These are phyloP conservation scores for Automeris io DNA, from an alignment of 2,888 invertebrate genomes.

Conservation along the genomic window DNA sequence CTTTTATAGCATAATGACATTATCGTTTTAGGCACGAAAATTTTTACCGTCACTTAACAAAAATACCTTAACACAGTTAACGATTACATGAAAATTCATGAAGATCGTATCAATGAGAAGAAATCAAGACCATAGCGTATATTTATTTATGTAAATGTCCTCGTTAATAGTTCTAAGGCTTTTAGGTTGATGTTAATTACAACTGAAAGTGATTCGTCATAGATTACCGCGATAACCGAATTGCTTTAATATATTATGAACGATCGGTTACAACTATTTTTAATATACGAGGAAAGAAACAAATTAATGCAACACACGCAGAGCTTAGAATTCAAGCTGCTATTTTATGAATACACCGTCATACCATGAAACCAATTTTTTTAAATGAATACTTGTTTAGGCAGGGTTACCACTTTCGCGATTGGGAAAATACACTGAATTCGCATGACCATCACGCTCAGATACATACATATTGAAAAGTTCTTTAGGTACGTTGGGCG, in stretches of 20 bases:
- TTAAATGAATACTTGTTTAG: too few relatives aligned
- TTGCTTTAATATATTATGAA: background rate
- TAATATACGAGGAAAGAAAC: background rate
- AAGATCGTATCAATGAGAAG: slow-evolving; percentile 1
- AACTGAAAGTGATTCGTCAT: background rate
- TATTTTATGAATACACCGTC: too few relatives aligned
- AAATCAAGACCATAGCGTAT: background rate
- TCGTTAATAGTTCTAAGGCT: background rate
- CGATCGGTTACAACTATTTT: background rate
- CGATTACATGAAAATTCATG: background rate
- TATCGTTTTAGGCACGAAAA: background rate
- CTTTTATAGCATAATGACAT: background rate
- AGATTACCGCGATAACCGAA: background rate
- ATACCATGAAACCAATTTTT: too few relatives aligned
- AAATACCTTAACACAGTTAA: background rate
- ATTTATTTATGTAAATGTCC: slow-evolving; percentile 6
- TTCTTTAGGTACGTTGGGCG: too few relatives aligned
- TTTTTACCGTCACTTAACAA: background rate
- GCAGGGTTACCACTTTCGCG: too few relatives aligned
- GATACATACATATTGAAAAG: too few relatives aligned
- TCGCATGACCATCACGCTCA: too few relatives aligned
- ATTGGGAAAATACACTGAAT: too few relatives aligned
- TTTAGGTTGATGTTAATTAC: background rate
- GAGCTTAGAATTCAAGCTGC: too few relatives aligned
- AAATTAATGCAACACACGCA: slow-evolving; percentile 3